Percentiles rank a stretch among this genome's conserved stretches.
phyloP scores from a whole-genome alignment of 2,113 vertebrate genomes.

The Boleophthalmus pectinirostris region DNA sequence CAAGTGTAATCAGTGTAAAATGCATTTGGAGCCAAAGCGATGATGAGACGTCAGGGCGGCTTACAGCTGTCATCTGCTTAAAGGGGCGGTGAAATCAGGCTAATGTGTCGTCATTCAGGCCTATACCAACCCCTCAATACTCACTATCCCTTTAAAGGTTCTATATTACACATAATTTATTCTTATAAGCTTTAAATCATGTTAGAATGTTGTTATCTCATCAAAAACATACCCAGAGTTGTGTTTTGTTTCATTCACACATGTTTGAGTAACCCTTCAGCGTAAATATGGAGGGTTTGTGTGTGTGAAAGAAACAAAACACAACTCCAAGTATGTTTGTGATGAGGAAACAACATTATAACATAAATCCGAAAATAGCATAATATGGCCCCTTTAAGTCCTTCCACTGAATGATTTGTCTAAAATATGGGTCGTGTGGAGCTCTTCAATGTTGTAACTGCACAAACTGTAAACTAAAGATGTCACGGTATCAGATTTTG shows the following conservation, averaged over 20 bases:
- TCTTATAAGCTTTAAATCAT: background rate
- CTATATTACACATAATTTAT: too few species aligned
- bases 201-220: too few species aligned
- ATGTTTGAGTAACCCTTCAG: too few species aligned
- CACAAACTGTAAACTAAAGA: background rate
- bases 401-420: constrained; percentile 19
- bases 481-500: background rate
- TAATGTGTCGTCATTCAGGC: constrained; percentile 22
- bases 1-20: constrained; percentile 45
- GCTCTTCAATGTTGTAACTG: background rate
- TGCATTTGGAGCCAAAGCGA: constrained; percentile 26
- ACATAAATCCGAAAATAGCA: too few species aligned
- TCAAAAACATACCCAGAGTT: too few species aligned
- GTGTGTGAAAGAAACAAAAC: too few species aligned
- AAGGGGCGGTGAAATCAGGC: constrained; percentile 52
- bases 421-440: constrained; percentile 3
- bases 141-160: constrained; percentile 6
- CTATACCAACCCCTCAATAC: constrained; percentile 23
- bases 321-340: too few species aligned
- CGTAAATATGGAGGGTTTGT: too few species aligned
- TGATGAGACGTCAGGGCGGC: constrained; percentile 29
- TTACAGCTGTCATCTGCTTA: constrained; percentile 34
- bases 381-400: too few species aligned
- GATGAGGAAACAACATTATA: too few species aligned
- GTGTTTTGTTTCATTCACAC: too few species aligned